Evolutionary conservation across 2,888 invertebrate species (phyloP).

Genomic region (Timema cristinae): DNA sequence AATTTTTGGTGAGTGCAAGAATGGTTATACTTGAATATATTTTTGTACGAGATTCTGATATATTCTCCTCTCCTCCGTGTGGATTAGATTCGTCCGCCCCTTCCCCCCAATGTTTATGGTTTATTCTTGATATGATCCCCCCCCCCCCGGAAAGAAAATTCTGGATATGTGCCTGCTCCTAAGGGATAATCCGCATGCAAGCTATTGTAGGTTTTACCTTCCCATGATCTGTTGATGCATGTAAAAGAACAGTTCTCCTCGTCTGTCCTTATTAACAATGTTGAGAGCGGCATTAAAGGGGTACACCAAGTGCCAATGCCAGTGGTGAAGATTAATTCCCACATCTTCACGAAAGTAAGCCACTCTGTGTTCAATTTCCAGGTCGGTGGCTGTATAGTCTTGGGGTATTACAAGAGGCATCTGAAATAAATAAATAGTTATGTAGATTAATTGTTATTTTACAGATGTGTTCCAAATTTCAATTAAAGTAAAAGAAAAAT

Average conservation of each 20-base stretch:
- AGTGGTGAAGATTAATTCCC: conserved; percentile 52
- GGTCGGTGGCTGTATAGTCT: conserved; percentile 41
- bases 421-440: conserved; percentile 24
- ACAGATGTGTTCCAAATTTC: too few relatives aligned
- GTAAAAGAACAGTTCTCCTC: conserved; percentile 45
- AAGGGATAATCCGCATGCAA: too few relatives aligned
- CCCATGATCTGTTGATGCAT: conserved; percentile 47
- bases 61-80: too few relatives aligned
- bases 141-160: too few relatives aligned
- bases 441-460: too few relatives aligned
- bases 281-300: conserved; percentile 39
- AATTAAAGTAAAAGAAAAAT: neutral
- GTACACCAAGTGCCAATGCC: conserved; percentile 54
- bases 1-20: too few relatives aligned
- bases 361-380: conserved; percentile 42
- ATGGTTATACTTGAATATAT: too few relatives aligned
- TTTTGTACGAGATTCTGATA: too few relatives aligned
- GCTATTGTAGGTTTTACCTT: conserved; percentile 33
- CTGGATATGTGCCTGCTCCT: too few relatives aligned
- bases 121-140: too few relatives aligned
- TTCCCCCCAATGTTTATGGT: too few relatives aligned
- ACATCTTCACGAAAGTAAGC: conserved; percentile 53
- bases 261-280: conserved; percentile 40
- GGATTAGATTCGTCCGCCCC: too few relatives aligned
- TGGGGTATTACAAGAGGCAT: conserved; percentile 40